Evolutionary conservation across 2,888 invertebrate species (phyloP).

Genomic region (Ceriagrion tenellum): DNA sequence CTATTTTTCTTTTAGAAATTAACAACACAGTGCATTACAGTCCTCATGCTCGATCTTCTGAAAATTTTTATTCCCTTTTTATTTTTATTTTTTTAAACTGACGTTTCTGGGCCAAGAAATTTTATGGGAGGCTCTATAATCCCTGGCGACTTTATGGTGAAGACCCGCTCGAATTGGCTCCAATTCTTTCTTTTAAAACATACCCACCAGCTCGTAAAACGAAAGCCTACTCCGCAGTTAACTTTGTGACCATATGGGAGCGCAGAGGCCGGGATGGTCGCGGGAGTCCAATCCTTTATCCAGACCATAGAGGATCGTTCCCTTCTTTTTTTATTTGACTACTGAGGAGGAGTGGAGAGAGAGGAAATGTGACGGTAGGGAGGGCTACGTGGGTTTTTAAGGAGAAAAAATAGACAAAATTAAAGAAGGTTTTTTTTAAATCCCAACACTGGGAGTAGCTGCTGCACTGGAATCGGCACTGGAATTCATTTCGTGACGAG

Average conservation of each 20-base stretch:
- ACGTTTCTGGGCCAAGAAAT: background rate
- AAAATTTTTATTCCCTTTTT: background rate
- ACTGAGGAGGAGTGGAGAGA: background rate
- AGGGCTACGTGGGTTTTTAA: background rate
- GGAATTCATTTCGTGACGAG: slow-evolving; percentile 27
- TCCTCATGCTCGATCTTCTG: background rate
- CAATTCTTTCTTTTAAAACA: background rate
- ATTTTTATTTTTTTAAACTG: background rate
- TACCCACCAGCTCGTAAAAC: slow-evolving; percentile 13
- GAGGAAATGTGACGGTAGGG: background rate
- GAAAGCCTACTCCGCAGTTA: slow-evolving; percentile 12
- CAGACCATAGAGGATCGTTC: background rate
- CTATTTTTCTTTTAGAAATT: background rate
- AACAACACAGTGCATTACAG: background rate
- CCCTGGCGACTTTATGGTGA: background rate
- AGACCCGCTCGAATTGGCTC: background rate
- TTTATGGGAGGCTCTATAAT: background rate
- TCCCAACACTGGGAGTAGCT: background rate
- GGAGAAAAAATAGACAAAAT: background rate
- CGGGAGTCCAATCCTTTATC: background rate
- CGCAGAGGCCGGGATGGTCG: background rate
- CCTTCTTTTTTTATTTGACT: background rate
- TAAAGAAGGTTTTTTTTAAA: background rate
- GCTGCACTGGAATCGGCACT: background rate
- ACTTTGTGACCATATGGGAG: slow-evolving; percentile 18